A percentile compares a stretch with the other conserved stretches of the same genome.
Conservation (phyloP, 2,888 invertebrate genomes). For the Craniophora ligustri region DNA sequence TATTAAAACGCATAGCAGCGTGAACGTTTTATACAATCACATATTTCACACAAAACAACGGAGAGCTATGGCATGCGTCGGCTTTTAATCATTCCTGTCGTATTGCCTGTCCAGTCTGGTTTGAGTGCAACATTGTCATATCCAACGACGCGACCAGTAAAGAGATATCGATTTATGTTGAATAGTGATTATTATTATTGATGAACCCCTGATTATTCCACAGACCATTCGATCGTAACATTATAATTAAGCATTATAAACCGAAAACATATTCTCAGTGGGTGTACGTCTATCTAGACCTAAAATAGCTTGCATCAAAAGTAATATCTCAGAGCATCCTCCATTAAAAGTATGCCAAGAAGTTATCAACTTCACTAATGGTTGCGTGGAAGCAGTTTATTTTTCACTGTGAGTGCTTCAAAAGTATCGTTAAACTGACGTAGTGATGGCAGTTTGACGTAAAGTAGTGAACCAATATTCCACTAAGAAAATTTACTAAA, state of each 20-base stretch:
- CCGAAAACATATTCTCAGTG: no score
- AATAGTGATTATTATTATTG: not conserved
- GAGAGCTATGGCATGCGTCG: not conserved
- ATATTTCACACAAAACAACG: not conserved
- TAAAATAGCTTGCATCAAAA: not conserved
- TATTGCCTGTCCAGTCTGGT: slow-evolving; percentile 8
- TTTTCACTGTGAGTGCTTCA: slow-evolving; percentile 6
- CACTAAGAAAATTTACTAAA: not conserved
- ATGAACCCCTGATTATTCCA: no score
- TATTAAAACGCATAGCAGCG: not conserved
- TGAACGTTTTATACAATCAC: not conserved
- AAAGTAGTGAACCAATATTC: not conserved
- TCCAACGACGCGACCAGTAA: not conserved
- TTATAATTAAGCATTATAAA: no score
- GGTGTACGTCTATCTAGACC: no score
- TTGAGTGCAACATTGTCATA: slow-evolving; percentile 4
- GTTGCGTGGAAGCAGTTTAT: slow-evolving; percentile 10
- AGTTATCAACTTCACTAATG: slow-evolving; percentile 16
- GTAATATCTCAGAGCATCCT: not conserved
- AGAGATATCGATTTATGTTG: not conserved
- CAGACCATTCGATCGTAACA: no score
- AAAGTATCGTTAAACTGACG: not conserved
- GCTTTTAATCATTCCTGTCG: slow-evolving; percentile 21
- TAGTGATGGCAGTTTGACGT: not conserved
- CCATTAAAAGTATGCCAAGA: slow-evolving; percentile 15